phyloP scores from a whole-genome alignment of 1,140 invertebrate species.

The Thaumatotibia leucotreta region DNA sequence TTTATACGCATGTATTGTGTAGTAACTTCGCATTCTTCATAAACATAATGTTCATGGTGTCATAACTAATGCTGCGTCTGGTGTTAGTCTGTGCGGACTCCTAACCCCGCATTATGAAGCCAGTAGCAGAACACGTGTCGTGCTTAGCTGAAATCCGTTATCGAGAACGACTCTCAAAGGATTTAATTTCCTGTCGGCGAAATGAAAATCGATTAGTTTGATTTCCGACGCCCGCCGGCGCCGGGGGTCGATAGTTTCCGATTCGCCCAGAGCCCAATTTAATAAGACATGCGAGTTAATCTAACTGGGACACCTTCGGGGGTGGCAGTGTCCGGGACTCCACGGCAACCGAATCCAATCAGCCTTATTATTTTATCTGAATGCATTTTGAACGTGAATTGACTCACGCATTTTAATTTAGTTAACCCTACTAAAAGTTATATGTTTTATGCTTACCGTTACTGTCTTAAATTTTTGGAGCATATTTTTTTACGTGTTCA shows the following conservation, averaged over 20 bases:
- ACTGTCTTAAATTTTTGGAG: too few relatives aligned
- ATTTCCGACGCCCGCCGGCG: constrained; percentile 62
- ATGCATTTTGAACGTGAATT: not conserved
- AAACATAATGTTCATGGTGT: too few relatives aligned
- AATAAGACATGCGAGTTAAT: constrained; percentile 62
- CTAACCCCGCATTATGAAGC: constrained; percentile 22
- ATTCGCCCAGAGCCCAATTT: constrained; percentile 48
- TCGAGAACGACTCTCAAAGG: constrained; percentile 67
- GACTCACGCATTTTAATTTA: not conserved
- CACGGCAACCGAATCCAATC: not conserved
- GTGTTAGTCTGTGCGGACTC: not conserved
- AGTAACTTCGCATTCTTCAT: too few relatives aligned
- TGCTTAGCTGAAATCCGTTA: constrained; percentile 68
- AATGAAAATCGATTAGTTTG: constrained; percentile 76
- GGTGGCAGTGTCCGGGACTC: constrained; percentile 5
- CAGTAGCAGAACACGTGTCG: constrained; percentile 62
- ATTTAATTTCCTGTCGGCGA: constrained; percentile 72
- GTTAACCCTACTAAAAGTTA: too few relatives aligned
- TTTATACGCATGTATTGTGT: too few relatives aligned
- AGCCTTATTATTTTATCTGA: not conserved
- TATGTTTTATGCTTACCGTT: too few relatives aligned
- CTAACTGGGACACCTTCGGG: constrained; percentile 22
- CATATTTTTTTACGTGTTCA: too few relatives aligned
- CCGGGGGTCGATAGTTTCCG: constrained; percentile 65
- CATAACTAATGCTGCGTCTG: too few relatives aligned